A percentile compares a stretch with the other conserved stretches of the same genome.
Evolutionary conservation across 2,797 vertebrate genomes (phyloP).

Genomic region (Xenopus petersii): DNA sequence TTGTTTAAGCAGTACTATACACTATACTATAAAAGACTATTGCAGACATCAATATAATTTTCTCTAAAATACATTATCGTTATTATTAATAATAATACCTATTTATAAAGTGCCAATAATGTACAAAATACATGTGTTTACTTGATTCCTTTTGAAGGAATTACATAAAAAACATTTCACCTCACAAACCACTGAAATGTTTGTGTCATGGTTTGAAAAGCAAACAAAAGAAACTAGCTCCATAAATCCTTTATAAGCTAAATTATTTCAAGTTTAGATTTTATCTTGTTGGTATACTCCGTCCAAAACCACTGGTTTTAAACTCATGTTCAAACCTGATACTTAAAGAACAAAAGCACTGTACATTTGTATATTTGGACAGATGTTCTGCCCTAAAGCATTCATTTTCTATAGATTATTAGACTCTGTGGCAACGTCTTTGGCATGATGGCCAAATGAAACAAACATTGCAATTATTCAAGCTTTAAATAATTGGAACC

Average conservation of each 20-base stretch:
- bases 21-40: too few species aligned
- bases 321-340: conserved; percentile 12
- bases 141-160: too few species aligned
- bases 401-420: not conserved
- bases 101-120: too few species aligned
- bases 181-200: not conserved
- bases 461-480: not conserved
- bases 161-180: too few species aligned
- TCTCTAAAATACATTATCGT: too few species aligned
- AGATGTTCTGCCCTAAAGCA: not conserved
- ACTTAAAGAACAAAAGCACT: conserved; percentile 5
- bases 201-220: conserved; percentile 11
- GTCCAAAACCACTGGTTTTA: conserved; percentile 18
- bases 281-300: conserved; percentile 26
- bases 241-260: conserved; percentile 3
- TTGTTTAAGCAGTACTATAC: too few species aligned
- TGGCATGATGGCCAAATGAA: not conserved
- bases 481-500: not conserved
- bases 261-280: not conserved
- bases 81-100: too few species aligned
- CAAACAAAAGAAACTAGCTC: conserved; percentile 15
- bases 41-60: too few species aligned
- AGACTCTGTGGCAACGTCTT: not conserved
- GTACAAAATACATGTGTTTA: too few species aligned
- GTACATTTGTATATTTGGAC: not conserved